Base-by-base conservation (phyloP, 2,797 vertebrate species). In the Parotocinclus haroldoi region DNA sequence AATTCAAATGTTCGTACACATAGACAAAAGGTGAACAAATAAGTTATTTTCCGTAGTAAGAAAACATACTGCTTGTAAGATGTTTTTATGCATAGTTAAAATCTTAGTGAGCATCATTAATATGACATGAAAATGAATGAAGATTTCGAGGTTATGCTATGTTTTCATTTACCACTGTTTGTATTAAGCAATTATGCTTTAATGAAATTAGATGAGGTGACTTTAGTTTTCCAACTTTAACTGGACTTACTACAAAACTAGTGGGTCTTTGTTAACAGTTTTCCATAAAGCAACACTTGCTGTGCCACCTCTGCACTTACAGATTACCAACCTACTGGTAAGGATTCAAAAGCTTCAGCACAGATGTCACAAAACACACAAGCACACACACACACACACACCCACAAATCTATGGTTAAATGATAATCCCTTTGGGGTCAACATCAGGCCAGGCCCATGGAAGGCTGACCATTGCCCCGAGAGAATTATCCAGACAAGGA, bases 401-500 rank as follows among this genome's bases (percentile, higher is more conserved):
- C n/a, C n/a, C n/a, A n/a, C n/a, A n/a, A 46, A 36, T 42, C 56
- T 51, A 56, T 59, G 39, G 70, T 56, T 66, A 53, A 68, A 55
- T 27, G 42, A 45, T 63, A 68, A 79, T 75, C 71, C 66, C 68
- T 69, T 38, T 55, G 17, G 71, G 76, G 68, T 53, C 59, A 77
- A 46, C 70, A 68, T 54, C 42, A 73, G 50, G 18, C 37, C 14
- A 66, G 55, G 64, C 69, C 66, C 50, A 64, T 58, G 53, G 60
- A 27, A 60, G 68, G 60, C 65, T 52, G 70, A 55, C 76, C 65
- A 58, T 63, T 81, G 68, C 65, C 76, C 58, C 74, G 56, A 67
- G 74, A 79, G 69, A 66, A 38, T 64, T 68, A 57, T 78, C 74
- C 48, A 77, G 79, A 78, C 75, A 85, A 85, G 81, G 75, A 76